Evolutionary conservation across 2,113 vertebrate genomes (phyloP), one percentile per base, ranked within the genome.

Genomic region (Numida meleagris): DNA sequence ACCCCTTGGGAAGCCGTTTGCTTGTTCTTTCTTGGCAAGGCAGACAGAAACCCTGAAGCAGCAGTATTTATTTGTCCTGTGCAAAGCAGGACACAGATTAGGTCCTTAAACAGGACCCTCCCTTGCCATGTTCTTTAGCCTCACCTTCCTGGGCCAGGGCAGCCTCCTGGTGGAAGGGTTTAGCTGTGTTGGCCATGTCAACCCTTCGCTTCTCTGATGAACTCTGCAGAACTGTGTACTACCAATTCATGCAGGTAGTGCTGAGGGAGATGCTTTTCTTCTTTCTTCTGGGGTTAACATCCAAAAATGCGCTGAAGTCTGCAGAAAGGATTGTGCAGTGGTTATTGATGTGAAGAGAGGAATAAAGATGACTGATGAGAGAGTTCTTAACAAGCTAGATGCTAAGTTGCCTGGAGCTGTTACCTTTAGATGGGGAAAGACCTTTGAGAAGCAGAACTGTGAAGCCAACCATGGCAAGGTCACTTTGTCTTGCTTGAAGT

Each of bases 401-500:
- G 24, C 15, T 65, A 31, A 67, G 18, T 46, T 79, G 43, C 24
- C 33, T 43, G 9, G 40, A 89, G 40, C 31, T 70, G 27, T 72
- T 89, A 6, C 5, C 10, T 80, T 25, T 36, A 36, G n/a, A 19
- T 70, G 21, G n/a, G 43, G 45, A 82, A 85, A 38, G 18, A 55
- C 29, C 29, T 82, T 68, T 73, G 19, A 59, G 50, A 87, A 59
- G 31, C 25, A 55, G 17, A 82, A 23, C 88, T 42, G 15, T 82
- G 43, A 93, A 93, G 18, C 18, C 13, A 84, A 3, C 23, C 4
- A 3, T 63, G 31, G 16, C 5, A 68, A 34, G 9, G 6, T 77
- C 42, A 63, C 42, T 7, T 91, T 77, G 46, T 25, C 61, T 88
- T 82, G 65, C 61, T 88, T 82, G 59, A 85, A 89, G 55, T 33